Percentiles rank a stretch among this genome's conserved stretches.
phyloP scores from a whole-genome alignment of 2,888 invertebrate species.

The Temnothorax ravouxi region DNA sequence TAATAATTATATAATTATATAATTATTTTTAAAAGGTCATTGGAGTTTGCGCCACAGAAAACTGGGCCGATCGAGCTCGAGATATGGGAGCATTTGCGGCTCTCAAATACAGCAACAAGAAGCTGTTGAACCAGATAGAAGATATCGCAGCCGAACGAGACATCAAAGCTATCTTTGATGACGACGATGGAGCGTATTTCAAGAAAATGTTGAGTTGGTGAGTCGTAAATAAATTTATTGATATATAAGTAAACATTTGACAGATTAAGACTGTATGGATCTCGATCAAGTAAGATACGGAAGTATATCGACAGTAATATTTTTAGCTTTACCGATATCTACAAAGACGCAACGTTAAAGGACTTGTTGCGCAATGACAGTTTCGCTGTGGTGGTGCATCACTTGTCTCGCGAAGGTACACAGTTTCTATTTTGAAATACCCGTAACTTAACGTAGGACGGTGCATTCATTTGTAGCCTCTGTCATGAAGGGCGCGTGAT shows the following conservation, averaged over 20 bases:
- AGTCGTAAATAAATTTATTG: slow-evolving; percentile 14
- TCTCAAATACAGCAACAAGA: slow-evolving; percentile 88
- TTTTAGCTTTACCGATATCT: slow-evolving; percentile 82
- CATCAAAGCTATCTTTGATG: slow-evolving; percentile 90
- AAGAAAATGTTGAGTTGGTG: slow-evolving; percentile 88
- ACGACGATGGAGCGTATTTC: slow-evolving; percentile 89
- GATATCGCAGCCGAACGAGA: slow-evolving; percentile 88
- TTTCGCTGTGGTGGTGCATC: slow-evolving; percentile 82
- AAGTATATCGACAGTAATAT: slow-evolving; percentile 48
- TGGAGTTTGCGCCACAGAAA: slow-evolving; percentile 90
- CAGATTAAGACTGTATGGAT: slow-evolving; percentile 17
- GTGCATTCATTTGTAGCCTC: slow-evolving; percentile 60
- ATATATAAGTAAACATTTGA: not conserved
- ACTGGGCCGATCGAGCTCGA: slow-evolving; percentile 88
- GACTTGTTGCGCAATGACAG: slow-evolving; percentile 81
- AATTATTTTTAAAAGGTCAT: slow-evolving; percentile 87
- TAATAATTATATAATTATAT: not conserved
- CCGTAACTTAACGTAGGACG: slow-evolving; percentile 22
- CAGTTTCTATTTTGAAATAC: slow-evolving; percentile 13
- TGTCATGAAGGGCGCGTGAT: slow-evolving; percentile 78
- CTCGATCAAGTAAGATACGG: slow-evolving; percentile 22
- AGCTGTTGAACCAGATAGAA: slow-evolving; percentile 87
- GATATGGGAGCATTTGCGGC: slow-evolving; percentile 90
- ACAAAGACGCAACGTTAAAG: slow-evolving; percentile 76
- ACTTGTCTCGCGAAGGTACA: slow-evolving; percentile 82